A percentile compares a stretch with the other conserved stretches of the same genome.
Evolutionary conservation across 2,797 vertebrate species (phyloP).

Genomic region (Oreochromis mossambicus): DNA sequence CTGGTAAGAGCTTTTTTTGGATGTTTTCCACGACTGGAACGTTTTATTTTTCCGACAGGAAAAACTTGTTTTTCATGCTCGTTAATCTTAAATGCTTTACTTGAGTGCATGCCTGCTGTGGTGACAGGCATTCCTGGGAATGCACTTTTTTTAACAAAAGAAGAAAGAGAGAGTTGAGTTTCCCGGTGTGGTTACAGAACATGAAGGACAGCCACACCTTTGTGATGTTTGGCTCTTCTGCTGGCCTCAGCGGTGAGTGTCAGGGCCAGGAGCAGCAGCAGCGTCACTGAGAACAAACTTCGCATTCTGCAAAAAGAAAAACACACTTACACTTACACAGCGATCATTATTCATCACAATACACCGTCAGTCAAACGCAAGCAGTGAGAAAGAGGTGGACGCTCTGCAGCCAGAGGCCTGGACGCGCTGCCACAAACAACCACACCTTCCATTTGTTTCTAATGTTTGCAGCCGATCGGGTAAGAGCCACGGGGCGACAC

Average conservation of each 20-base stretch:
- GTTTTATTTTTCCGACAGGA: background rate
- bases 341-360: background rate
- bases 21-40: background rate
- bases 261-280: slow-evolving; percentile 75
- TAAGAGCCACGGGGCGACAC: rapidly evolving
- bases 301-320: slow-evolving; percentile 67
- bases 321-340: background rate
- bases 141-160: background rate
- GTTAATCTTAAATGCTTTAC: background rate
- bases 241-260: slow-evolving; percentile 75
- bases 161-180: background rate
- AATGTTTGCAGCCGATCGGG: background rate
- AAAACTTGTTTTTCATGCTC: background rate
- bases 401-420: background rate
- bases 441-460: background rate
- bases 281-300: slow-evolving; percentile 76
- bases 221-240: slow-evolving; percentile 46
- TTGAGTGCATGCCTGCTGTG: background rate
- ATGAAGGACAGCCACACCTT: slow-evolving; percentile 27
- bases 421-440: background rate
- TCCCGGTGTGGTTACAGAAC: background rate
- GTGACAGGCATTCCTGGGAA: background rate
- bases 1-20: background rate
- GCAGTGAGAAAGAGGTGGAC: background rate
- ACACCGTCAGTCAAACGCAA: background rate